Base-by-base conservation (phyloP, 2,113 vertebrate genomes). In the Alethe castanea region DNA sequence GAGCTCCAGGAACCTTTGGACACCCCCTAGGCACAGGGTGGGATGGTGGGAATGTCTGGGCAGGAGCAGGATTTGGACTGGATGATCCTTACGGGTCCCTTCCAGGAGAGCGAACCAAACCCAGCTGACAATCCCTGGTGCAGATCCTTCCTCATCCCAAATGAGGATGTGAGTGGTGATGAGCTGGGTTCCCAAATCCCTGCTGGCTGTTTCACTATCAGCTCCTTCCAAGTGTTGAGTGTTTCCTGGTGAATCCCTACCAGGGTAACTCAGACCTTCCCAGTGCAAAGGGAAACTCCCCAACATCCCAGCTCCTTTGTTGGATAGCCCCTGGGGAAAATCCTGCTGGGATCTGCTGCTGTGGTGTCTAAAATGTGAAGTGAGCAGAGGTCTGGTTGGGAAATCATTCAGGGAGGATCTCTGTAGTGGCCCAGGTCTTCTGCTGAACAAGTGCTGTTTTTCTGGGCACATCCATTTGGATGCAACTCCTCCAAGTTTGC, bases 111-210 rank as follows among this genome's bases (percentile, higher is more conserved):
- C 42, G 24, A 33, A n/a, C 17, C 44, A 74, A 73, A 47, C 12
- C 17, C 36, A 38, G 45, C 48, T 42, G 56, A 6, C 24, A 33
- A 5, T 19, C 36, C 59, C 16, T 45, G 64, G 23, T 47, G 62
- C 9, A 14, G 52, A 19, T 18, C n/a, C 38, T 26, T 19, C 26
- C 48, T 61, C 22, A 33, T 6, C 40, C 8, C 2, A 4, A 56
- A 29, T 66, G 23, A n/a, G 5, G 8, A 19, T 14, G 18, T 0
- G 2, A 3, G 15, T 59, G 13, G 20, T 11, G 74, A 0, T 2
- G 1, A 0, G 4, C 52, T 11, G 3, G 14, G 53, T 28, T 44
- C 40, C 16, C 1, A 1, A 10, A 59, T 11, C 26, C 33, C 42
- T 44, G 66, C 57, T 92, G 19, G 3, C 33, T 2, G 8, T 8